Evolutionary conservation across 2,113 vertebrate genomes (phyloP).

Genomic region (Anas platyrhynchos): DNA sequence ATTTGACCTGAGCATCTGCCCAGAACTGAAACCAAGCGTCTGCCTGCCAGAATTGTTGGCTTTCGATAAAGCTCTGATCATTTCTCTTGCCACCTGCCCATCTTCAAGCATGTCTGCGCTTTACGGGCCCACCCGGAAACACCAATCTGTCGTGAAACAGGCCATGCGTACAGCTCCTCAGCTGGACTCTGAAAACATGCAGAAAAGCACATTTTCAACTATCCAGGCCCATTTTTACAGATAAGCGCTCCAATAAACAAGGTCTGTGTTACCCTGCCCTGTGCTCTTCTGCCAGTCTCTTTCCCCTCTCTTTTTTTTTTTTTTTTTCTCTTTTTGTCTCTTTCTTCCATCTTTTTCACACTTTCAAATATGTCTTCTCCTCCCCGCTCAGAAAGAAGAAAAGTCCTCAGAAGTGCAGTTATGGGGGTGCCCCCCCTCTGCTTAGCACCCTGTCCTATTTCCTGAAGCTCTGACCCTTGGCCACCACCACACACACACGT

Average conservation of each 20-base stretch:
- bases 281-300: background rate
- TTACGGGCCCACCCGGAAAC: background rate
- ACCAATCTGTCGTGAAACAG: background rate
- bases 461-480: constrained; percentile 17
- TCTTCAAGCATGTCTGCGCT: background rate
- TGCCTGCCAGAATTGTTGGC: constrained; percentile 21
- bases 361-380: background rate
- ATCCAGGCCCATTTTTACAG: background rate
- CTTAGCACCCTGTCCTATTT: background rate
- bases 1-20: constrained; percentile 58
- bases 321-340: background rate
- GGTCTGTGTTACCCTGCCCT: background rate
- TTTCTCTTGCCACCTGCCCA: constrained; percentile 47
- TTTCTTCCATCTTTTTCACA: background rate
- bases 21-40: constrained; percentile 44
- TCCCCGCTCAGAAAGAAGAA: background rate
- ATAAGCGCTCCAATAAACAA: background rate
- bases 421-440: background rate
- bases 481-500: background rate
- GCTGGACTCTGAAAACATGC: background rate
- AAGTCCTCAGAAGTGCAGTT: background rate
- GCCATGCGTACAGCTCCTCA: background rate
- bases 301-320: background rate
- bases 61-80: constrained; percentile 50
- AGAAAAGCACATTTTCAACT: background rate